Conservation (phyloP, 2,797 vertebrate species). For the Steatocranus sp. region DNA sequence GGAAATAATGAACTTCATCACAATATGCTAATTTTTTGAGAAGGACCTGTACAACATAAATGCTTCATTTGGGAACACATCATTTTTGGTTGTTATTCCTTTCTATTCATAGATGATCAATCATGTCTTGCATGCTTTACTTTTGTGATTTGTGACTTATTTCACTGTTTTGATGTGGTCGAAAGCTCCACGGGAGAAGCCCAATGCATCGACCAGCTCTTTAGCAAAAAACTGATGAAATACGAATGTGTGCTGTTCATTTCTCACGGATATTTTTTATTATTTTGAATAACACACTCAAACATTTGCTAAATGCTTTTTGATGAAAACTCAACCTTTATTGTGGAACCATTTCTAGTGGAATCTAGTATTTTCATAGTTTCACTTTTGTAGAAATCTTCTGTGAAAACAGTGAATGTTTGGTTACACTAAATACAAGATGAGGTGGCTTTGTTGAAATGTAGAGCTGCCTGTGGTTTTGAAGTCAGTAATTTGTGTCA, state of each 20-base stretch:
- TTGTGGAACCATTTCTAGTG: not conserved
- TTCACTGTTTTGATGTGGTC: not conserved
- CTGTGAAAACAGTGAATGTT: not conserved
- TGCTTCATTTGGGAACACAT: not conserved
- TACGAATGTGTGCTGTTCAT: not conserved
- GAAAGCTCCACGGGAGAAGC: not conserved
- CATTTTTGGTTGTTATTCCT: not conserved
- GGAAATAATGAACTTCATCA: too few species aligned
- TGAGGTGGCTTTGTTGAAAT: not conserved
- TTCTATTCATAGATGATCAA: constrained; percentile 1
- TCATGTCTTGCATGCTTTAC: not conserved
- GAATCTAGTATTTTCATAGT: not conserved
- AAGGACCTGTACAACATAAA: not conserved
- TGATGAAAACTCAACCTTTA: not conserved
- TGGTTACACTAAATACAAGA: not conserved
- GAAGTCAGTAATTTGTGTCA: not conserved
- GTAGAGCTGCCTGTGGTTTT: not conserved
- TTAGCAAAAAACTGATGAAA: not conserved
- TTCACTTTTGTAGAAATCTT: not conserved
- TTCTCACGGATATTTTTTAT: not conserved
- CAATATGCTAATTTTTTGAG: too few species aligned
- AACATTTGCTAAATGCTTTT: not conserved
- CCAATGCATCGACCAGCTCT: not conserved
- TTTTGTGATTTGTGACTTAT: not conserved
- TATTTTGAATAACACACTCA: not conserved